Evolutionary conservation across 2,888 invertebrate genomes (phyloP).

Genomic region (Didymodactylos carnosus): DNA sequence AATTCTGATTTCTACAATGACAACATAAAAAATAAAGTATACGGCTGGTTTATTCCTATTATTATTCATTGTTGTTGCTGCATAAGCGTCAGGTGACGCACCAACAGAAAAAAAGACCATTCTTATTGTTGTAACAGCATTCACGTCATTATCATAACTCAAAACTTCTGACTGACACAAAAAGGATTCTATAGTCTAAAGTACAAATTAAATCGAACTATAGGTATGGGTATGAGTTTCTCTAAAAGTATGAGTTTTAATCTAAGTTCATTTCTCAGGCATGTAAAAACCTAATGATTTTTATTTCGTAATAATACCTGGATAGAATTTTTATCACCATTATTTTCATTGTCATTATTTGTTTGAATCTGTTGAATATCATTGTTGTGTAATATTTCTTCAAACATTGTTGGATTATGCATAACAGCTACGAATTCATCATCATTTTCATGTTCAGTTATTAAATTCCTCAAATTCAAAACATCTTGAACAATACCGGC

Average conservation of each 20-base stretch:
- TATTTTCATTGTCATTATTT: no score
- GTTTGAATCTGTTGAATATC: not conserved
- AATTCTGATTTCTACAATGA: not conserved
- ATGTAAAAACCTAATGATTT: no score
- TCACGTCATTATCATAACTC: no score
- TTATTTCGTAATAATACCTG: no score
- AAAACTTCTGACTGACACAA: no score
- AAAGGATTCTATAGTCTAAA: no score
- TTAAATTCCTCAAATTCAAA: not conserved
- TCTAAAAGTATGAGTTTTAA: no score
- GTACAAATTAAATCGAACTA: not conserved
- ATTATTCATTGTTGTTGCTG: not conserved
- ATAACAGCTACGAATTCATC: not conserved
- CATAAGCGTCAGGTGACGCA: not conserved
- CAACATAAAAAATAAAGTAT: not conserved
- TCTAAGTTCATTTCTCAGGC: no score
- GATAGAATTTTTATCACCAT: not conserved
- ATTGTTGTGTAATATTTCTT: not conserved
- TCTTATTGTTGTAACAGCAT: no score
- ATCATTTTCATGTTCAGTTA: not conserved
- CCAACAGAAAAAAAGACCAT: no score
- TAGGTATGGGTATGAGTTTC: no score
- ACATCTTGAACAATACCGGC: not conserved
- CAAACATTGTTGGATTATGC: not conserved
- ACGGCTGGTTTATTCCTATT: not conserved